phyloP scores from a whole-genome alignment of 2,113 vertebrate species.

The Rhodinocichla rosea region DNA sequence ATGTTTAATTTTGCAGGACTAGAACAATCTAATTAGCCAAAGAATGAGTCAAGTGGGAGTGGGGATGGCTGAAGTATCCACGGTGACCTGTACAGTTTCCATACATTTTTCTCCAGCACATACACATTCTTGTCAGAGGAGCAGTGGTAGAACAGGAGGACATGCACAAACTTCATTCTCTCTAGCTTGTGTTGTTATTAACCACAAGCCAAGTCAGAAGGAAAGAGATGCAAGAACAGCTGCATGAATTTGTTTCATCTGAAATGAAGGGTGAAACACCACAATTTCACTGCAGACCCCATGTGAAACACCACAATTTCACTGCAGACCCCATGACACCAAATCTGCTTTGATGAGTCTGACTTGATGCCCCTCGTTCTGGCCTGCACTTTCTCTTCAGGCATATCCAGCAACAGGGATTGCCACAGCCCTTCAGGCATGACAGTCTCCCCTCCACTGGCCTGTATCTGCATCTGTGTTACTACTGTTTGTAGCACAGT shows the following conservation, averaged over 20 bases:
- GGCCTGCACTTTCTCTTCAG: not conserved
- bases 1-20: not conserved
- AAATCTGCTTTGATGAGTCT: not conserved
- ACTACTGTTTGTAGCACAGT: not conserved
- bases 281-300: not conserved
- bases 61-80: not conserved
- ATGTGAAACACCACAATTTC: not conserved
- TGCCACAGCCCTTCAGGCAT: not conserved
- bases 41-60: not conserved
- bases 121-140: not conserved
- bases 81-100: not conserved
- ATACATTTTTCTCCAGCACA: not conserved
- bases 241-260: not conserved
- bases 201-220: not conserved
- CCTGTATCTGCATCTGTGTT: not conserved
- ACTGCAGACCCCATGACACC: not conserved
- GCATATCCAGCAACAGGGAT: not conserved
- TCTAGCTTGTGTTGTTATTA: not conserved
- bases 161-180: not conserved
- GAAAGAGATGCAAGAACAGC: not conserved
- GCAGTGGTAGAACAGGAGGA: not conserved
- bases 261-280: not conserved
- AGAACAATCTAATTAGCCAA: not conserved
- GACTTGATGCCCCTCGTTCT: not conserved
- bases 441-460: not conserved